Conservation (phyloP, 2,797 vertebrate species). For the Urophycis tenuis region DNA sequence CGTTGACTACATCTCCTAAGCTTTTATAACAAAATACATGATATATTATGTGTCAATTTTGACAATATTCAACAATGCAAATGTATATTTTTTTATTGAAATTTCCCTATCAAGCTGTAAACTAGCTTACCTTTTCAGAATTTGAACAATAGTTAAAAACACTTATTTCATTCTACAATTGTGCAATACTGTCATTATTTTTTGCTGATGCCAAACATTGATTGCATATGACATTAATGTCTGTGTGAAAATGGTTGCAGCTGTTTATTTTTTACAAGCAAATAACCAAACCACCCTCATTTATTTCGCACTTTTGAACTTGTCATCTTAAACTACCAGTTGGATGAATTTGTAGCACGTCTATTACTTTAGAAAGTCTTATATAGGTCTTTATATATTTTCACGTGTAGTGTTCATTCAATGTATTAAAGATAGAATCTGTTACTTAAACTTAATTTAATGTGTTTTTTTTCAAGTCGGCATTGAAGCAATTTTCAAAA, state of each 20-base stretch:
- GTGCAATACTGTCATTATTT: neutral
- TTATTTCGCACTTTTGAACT: neutral
- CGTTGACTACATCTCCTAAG: neutral
- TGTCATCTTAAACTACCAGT: neutral
- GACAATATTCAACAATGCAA: neutral
- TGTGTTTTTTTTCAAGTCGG: neutral
- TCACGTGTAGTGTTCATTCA: constrained; percentile 31
- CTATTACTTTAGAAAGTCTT: constrained; percentile 14
- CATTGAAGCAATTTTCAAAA: neutral
- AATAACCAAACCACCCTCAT: neutral
- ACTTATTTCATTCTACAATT: neutral
- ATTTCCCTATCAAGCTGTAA: neutral
- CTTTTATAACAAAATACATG: neutral
- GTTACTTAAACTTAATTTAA: neutral
- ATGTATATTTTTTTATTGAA: neutral
- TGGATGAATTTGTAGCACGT: neutral
- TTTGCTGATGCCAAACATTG: no score
- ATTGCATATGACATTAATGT: neutral
- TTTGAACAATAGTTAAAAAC: neutral
- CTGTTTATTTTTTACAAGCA: neutral
- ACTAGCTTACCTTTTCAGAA: neutral
- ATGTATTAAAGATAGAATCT: constrained; percentile 43
- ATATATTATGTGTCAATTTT: neutral
- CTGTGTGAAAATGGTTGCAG: neutral
- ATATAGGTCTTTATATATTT: neutral